Evolutionary conservation across 2,797 vertebrate species (phyloP).

Genomic region (Cephalopachus bancanus): DNA sequence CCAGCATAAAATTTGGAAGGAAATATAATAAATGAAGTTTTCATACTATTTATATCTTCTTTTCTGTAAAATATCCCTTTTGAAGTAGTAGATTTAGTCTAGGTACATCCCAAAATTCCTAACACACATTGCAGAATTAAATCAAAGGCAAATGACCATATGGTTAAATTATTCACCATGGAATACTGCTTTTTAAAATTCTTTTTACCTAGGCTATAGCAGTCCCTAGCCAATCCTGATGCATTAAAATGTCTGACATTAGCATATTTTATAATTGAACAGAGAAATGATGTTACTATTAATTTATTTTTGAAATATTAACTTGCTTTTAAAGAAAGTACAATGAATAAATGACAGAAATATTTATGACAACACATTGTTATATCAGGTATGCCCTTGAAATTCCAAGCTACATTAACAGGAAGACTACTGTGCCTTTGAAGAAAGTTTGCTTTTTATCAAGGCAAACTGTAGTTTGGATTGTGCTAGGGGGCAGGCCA

Average conservation of each 20-base stretch:
- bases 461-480: not conserved
- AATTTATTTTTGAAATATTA: conserved; percentile 83
- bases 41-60: conserved; percentile 62
- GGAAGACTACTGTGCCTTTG: conserved; percentile 67
- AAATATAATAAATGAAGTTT: conserved; percentile 76
- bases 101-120: conserved; percentile 69
- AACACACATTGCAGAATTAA: conserved; percentile 64
- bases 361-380: conserved; percentile 72
- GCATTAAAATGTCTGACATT: conserved; percentile 80
- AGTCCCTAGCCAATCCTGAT: conserved; percentile 66
- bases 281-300: conserved; percentile 77
- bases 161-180: conserved; percentile 79
- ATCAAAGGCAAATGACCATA: conserved; percentile 78
- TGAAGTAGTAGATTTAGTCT: conserved; percentile 62
- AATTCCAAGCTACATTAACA: conserved; percentile 66
- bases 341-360: conserved; percentile 77
- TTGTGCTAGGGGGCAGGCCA: not conserved
- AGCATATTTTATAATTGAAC: conserved; percentile 81
- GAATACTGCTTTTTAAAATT: conserved; percentile 82
- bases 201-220: conserved; percentile 32
- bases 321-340: conserved; percentile 80
- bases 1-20: conserved; percentile 47
- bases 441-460: conserved; percentile 53
- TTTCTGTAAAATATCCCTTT: conserved; percentile 73
- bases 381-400: conserved; percentile 78